Evolutionary conservation across 2,888 invertebrate species (phyloP).

Genomic region (Asteroscopus sphinx): DNA sequence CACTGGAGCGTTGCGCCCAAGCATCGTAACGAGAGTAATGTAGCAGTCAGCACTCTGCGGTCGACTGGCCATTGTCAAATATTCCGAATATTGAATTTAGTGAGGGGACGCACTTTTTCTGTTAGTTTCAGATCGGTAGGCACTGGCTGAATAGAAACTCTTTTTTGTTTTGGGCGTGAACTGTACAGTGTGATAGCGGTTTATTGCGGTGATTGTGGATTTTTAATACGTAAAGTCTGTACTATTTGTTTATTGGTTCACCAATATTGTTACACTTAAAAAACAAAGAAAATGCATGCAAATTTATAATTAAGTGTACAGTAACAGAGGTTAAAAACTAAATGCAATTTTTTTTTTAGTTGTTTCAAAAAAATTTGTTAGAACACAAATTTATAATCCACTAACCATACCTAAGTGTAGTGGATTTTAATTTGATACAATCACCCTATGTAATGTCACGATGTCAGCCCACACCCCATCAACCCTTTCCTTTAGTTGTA

Average conservation of each 20-base stretch:
- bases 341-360: no score
- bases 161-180: constrained; percentile 2
- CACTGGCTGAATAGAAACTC: constrained; percentile 6
- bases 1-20: constrained; percentile 61
- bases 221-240: no score
- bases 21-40: constrained; percentile 63
- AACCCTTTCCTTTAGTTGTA: not conserved
- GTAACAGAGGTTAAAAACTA: no score
- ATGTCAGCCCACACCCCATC: no score
- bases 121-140: constrained; percentile 32
- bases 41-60: constrained; percentile 53
- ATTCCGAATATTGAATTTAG: constrained; percentile 55
- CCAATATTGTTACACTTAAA: no score
- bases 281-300: no score
- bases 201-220: not conserved
- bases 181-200: constrained; percentile 6
- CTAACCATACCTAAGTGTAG: no score
- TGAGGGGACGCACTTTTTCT: constrained; percentile 39
- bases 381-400: no score
- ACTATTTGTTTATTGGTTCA: no score
- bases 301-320: no score
- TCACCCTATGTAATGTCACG: not conserved
- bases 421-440: not conserved
- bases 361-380: no score
- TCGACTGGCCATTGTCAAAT: constrained; percentile 52